A percentile compares a stretch with the other conserved stretches of the same genome.
phyloP scores from a whole-genome alignment of 2,113 vertebrate genomes.

The Pogonocichla stellata region DNA sequence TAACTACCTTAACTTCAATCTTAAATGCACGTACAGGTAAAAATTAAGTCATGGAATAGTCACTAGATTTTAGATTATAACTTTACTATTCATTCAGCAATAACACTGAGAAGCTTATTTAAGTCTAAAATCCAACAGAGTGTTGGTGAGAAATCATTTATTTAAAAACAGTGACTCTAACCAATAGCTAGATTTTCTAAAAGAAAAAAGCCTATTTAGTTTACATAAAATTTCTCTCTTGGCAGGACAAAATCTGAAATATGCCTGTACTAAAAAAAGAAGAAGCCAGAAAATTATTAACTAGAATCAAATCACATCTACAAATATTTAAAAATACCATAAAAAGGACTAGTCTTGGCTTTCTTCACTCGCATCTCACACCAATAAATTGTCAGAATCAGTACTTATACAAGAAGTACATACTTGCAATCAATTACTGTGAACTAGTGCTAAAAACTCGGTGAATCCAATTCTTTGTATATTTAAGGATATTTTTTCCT shows the following conservation, averaged over 20 bases:
- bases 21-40: not conserved
- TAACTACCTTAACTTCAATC: not conserved
- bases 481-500: not conserved
- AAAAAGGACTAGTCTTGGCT: not conserved
- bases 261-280: not conserved
- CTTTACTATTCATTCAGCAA: not conserved
- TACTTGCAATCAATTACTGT: not conserved
- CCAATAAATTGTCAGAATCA: not conserved
- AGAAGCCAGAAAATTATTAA: not conserved
- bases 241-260: not conserved
- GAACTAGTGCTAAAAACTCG: not conserved
- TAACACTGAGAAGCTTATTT: not conserved
- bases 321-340: not conserved
- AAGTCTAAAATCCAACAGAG: not conserved
- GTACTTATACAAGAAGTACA: not conserved
- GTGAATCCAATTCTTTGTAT: not conserved
- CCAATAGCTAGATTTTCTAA: not conserved
- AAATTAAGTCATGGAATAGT: not conserved
- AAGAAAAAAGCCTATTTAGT: not conserved
- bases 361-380: not conserved
- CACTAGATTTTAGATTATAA: not conserved
- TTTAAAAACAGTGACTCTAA: not conserved
- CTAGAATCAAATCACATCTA: not conserved
- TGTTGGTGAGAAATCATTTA: not conserved
- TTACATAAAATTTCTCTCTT: not conserved